Evolutionary conservation across 2,113 vertebrate genomes (phyloP).

Genomic region (Galemys pyrenaicus): DNA sequence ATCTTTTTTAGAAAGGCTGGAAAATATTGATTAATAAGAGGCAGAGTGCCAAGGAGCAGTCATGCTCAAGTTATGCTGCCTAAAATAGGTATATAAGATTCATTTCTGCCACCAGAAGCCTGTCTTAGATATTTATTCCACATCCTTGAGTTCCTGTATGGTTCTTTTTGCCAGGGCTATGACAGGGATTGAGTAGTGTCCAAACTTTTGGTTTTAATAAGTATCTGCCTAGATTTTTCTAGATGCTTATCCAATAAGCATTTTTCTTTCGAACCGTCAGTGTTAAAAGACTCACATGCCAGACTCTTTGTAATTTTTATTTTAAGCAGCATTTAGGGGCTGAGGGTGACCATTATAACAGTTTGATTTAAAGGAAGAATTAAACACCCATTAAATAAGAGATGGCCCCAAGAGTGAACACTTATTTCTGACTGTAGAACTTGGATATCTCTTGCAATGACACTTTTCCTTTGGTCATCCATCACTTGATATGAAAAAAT

Average conservation of each 20-base stretch:
- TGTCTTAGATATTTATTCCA: not conserved
- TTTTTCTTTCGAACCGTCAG: not conserved
- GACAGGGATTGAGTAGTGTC: not conserved
- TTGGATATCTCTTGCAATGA: not conserved
- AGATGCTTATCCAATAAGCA: not conserved
- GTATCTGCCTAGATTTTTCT: not conserved
- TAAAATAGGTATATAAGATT: not conserved
- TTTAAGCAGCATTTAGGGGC: constrained; percentile 16
- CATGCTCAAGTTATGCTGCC: not conserved
- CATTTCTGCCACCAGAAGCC: not conserved
- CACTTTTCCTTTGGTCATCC: constrained; percentile 13
- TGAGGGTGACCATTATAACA: not conserved
- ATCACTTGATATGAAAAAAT: constrained; percentile 64
- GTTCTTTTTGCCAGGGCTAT: not conserved
- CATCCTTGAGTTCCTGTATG: not conserved
- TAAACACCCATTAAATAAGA: constrained; percentile 30
- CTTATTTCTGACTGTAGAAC: constrained; percentile 61
- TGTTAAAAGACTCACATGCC: not conserved
- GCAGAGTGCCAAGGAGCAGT: not conserved
- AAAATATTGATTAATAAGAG: not conserved
- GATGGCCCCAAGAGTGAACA: not conserved
- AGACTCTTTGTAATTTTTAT: constrained; percentile 58
- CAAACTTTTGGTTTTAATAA: not conserved
- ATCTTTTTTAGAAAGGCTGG: not conserved
- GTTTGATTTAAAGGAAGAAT: constrained; percentile 17